These are phyloP conservation scores for Drosophila neoperkinsi DNA, from an alignment of 2,888 invertebrate species.

Conservation along the genomic window DNA sequence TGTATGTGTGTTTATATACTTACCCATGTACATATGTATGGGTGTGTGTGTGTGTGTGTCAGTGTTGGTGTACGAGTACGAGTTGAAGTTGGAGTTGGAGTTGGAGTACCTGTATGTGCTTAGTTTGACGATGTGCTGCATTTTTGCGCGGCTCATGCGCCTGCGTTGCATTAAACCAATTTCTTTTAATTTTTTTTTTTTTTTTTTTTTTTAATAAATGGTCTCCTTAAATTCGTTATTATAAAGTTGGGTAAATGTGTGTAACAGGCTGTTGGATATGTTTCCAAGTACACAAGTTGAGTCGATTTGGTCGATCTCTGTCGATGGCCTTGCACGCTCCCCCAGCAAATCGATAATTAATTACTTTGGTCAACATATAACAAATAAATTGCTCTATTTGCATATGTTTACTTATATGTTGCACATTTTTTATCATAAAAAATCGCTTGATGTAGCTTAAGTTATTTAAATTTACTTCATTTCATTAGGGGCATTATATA, in stretches of 20 bases:
- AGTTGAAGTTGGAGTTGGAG: neutral
- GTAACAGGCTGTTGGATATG: neutral
- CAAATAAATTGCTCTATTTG: neutral
- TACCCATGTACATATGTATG: neutral
- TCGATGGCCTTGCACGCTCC: neutral
- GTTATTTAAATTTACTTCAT: neutral
- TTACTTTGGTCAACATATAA: neutral
- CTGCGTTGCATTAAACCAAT: constrained; percentile 67
- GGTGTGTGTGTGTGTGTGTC: neutral
- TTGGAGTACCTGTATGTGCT: constrained; percentile 3
- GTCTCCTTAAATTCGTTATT: neutral
- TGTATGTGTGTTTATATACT: neutral
- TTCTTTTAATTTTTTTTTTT: constrained; percentile 58
- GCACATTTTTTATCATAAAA: neutral
- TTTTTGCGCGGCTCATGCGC: constrained; percentile 23
- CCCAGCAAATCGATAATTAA: neutral
- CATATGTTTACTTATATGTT: neutral
- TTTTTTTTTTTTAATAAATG: constrained; percentile 21
- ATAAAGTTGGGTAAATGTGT: neutral
- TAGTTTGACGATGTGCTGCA: constrained; percentile 11
- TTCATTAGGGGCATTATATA: neutral
- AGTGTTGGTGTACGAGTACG: neutral
- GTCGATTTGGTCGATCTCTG: neutral
- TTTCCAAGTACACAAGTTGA: neutral
- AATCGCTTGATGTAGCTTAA: neutral